Base-by-base conservation (phyloP, 1,140 invertebrate species). In the Penaeus japonicus region DNA sequence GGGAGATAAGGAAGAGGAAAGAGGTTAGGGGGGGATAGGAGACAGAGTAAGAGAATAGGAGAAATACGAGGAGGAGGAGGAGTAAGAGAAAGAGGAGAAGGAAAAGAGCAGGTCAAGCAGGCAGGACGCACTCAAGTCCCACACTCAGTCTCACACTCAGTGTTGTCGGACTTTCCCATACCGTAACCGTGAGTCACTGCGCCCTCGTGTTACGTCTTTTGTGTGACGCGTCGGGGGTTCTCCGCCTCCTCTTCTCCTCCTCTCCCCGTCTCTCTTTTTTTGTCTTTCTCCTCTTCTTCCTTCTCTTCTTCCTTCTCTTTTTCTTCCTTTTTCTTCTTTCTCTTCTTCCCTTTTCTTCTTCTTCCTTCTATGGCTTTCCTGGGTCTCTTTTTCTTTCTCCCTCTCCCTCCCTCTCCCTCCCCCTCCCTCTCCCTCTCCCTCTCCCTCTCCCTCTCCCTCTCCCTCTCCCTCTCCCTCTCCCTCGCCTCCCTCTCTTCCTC, bases 381-480 rank as follows among this genome's bases (percentile, higher is more conserved):
- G 54, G 20, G 54, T n/a, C 59, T n/a, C 59, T 4, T 81, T n/a
- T 81, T 82, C 80, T 59, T 55, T 59, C 80, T 59, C 80, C 59
- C 80, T 59, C 80, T 82, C 80, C 59, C 80, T 62, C 80, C 55
- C 79, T 81, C 79, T 81, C 79, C 55, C 79, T 81, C 79, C 55
- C 79, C 55, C 79, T 81, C 79, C 55, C 79, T 81, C 79, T 81
- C 79, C 32, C 80, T 82, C 55, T 82, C 55, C 59, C 55, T 62
- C 80, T 62, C 80, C 32, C 24, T 30, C 55, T 30, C 55, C 15
- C 27, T 32, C 55, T 62, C 55, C 27, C 75, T 78, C 75, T 78
- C 32, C 54, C 32, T 35, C 32, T 35, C 32, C 54, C 32, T 35
- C 32, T 35, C 35, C 27, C 35, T 53, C 32, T 39, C 32, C 24